Evolutionary conservation across 2,888 invertebrate species (phyloP).

Genomic region (Epistrophe eligans): DNA sequence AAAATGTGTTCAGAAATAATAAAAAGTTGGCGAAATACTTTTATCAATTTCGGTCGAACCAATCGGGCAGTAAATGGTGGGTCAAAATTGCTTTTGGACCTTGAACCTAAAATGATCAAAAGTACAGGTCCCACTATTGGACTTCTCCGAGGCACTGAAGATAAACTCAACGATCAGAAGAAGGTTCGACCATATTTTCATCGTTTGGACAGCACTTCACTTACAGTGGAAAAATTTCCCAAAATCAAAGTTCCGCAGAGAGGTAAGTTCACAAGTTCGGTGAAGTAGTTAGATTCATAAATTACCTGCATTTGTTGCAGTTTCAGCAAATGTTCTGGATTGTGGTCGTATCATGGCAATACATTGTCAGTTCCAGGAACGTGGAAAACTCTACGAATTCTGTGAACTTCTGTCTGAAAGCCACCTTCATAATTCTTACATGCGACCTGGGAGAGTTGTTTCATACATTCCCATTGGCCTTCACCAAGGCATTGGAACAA

Average conservation of each 20-base stretch:
- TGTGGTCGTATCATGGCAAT: slow-evolving; percentile 92
- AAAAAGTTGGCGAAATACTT: background rate
- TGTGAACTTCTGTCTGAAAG: slow-evolving; percentile 89
- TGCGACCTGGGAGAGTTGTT: slow-evolving; percentile 92
- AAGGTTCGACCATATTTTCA: slow-evolving; percentile 91
- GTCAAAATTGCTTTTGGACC: slow-evolving; percentile 88
- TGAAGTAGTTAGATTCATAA: slow-evolving; percentile 91
- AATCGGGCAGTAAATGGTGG: background rate
- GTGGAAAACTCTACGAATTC: slow-evolving; percentile 92
- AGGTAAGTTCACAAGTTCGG: slow-evolving; percentile 89
- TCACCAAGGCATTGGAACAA: slow-evolving; percentile 90
- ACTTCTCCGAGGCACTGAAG: slow-evolving; percentile 87
- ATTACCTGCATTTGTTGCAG: slow-evolving; percentile 89
- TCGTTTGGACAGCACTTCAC: background rate
- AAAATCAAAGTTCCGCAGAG: slow-evolving; percentile 91
- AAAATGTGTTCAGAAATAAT: background rate
- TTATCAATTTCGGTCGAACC: background rate
- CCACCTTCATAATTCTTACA: slow-evolving; percentile 91
- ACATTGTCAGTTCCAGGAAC: slow-evolving; percentile 96
- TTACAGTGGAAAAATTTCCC: slow-evolving; percentile 89
- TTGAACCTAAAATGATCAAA: slow-evolving; percentile 93
- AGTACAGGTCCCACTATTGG: slow-evolving; percentile 92
- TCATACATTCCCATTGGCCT: slow-evolving; percentile 89
- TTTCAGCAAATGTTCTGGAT: slow-evolving; percentile 91
- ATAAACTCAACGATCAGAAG: no score